A percentile compares a stretch with the other conserved stretches of the same genome.
Conservation (phyloP, 2,113 vertebrate species). For the Sylvia atricapilla region DNA sequence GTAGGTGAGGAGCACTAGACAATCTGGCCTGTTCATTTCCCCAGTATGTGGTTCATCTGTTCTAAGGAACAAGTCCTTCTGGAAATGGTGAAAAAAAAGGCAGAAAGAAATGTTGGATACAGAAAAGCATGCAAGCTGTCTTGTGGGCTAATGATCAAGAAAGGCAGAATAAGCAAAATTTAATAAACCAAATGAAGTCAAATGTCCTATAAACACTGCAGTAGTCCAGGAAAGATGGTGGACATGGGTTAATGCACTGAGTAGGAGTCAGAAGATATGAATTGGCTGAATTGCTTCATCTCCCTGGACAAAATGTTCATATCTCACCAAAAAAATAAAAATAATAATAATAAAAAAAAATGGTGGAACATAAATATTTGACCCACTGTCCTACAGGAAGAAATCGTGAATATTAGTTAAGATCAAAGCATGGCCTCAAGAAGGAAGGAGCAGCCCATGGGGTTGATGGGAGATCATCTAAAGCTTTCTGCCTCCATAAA, state of each 20-base stretch:
- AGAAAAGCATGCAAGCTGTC: slow-evolving; percentile 26
- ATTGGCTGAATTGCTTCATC: neutral
- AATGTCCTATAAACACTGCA: neutral
- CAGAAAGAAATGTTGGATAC: neutral
- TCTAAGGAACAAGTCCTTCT: slow-evolving; percentile 60
- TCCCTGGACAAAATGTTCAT: neutral
- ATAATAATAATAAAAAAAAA: neutral
- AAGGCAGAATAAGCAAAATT: neutral
- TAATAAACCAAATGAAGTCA: neutral
- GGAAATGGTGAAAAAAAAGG: neutral
- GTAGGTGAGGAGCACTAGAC: slow-evolving; percentile 48
- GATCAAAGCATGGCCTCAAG: neutral
- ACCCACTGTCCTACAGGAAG: neutral
- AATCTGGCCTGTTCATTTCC: slow-evolving; percentile 49
- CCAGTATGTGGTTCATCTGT: slow-evolving; percentile 53
- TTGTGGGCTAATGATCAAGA: slow-evolving; percentile 4
- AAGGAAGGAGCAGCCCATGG: neutral
- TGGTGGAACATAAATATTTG: neutral
- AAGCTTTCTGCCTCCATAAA: neutral
- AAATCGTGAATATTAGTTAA: neutral
- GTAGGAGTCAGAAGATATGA: neutral
- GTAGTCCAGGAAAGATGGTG: neutral
- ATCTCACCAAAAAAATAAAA: neutral
- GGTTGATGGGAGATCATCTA: neutral
- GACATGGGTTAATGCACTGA: neutral